Evolutionary conservation across 2,888 invertebrate species (phyloP), one percentile per base, ranked within the genome.

Genomic region (Smittia sp.): DNA sequence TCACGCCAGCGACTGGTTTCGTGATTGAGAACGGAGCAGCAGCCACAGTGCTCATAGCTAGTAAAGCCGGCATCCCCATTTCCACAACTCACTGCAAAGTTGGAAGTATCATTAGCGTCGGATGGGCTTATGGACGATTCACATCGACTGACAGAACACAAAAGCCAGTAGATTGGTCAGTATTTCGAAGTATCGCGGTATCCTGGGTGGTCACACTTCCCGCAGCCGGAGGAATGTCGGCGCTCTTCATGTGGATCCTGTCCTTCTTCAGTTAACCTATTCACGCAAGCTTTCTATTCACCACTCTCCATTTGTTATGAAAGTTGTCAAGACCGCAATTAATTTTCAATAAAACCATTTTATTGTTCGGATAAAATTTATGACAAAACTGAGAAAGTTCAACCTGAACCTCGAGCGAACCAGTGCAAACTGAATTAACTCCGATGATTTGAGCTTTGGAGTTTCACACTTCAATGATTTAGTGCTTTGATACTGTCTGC

Each of bases 11-110:
- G 76, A 96, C 96, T 76, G 97, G 97, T 62, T 97, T 97, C 81
- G 93, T 94, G 58, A 96, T 97, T 80, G 97, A 97, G 85, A 88
- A 98, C 77, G 98, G 98, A 58, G 92, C 98, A 25, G 98, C 98
- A 54, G 87, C 96, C 77, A 98, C 98, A 62, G 98, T 99, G 75
- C 86, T 99, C 80, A 83, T 97, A 77, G 98, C 98, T 54, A 96
- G 96, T 80, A 99, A 99, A 85, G 89, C 93, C 76, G 98, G 98
- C 13, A 86, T 99, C 78, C 98, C 98, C 32, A 94, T 99, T 78
- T 96, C 95, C 76, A 98, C 98, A 11, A 99, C 98, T 1, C 98
- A 99, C 82, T 99, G 98, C 84, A 99, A 99, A 85, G 98, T 98
- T 25, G 98, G 98, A 75, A 96, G 96, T n/a, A 96, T 99, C 41